Conservation (phyloP, 2,113 vertebrate genomes). For the Trinectes maculatus region DNA sequence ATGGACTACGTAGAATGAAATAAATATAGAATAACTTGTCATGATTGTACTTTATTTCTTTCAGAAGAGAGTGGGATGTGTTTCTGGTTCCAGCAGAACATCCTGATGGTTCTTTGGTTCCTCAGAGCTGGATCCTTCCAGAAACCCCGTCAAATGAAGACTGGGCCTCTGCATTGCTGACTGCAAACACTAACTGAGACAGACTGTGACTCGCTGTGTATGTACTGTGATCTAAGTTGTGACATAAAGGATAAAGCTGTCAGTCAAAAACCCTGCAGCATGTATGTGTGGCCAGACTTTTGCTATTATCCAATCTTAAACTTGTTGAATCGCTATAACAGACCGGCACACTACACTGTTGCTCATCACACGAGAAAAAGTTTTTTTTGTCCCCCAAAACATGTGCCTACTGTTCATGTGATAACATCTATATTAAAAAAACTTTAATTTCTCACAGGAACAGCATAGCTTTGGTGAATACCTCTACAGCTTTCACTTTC, state of each 20-base stretch:
- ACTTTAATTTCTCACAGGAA: too few relatives aligned
- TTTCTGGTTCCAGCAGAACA: conserved; percentile 88
- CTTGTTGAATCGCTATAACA: too few relatives aligned
- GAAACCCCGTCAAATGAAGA: conserved; percentile 83
- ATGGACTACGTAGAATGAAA: not conserved
- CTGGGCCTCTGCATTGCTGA: conserved; percentile 88
- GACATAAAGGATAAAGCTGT: not conserved
- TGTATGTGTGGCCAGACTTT: too few relatives aligned
- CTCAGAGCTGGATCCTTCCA: conserved; percentile 91
- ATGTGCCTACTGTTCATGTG: not conserved
- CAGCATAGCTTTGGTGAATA: too few relatives aligned
- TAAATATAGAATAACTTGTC: not conserved
- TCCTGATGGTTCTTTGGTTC: conserved; percentile 86
- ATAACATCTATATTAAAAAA: not conserved
- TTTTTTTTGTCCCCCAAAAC: not conserved
- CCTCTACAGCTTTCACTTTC: too few relatives aligned
- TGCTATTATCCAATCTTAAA: too few relatives aligned
- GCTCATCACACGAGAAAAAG: too few relatives aligned
- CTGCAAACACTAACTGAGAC: conserved; percentile 16
- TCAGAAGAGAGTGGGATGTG: conserved; percentile 92
- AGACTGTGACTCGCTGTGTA: not conserved
- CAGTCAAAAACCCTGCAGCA: not conserved
- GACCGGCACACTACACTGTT: too few relatives aligned
- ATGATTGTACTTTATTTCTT: conserved; percentile 14
- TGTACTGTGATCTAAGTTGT: not conserved